Evolutionary conservation across 2,113 vertebrate genomes (phyloP).

Genomic region (Paraplagusia blochii): DNA sequence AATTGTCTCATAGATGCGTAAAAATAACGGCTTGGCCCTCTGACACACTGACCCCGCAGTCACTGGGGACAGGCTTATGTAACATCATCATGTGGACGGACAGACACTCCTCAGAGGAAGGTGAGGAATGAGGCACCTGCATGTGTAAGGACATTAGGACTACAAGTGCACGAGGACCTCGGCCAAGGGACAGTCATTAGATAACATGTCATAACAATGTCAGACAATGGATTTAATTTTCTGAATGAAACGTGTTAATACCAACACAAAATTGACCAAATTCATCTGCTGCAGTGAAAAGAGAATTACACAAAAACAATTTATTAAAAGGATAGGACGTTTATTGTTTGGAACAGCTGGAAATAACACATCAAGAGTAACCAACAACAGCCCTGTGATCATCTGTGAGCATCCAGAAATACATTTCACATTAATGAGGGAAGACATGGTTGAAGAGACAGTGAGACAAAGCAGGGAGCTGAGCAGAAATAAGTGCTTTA

Average conservation of each 20-base stretch:
- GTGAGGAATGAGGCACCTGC: slow-evolving; percentile 58
- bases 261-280: not conserved
- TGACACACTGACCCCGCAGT: slow-evolving; percentile 63
- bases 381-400: slow-evolving; percentile 4
- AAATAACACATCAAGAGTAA: slow-evolving; percentile 24
- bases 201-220: not conserved
- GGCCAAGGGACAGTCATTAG: not conserved
- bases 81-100: slow-evolving; percentile 36
- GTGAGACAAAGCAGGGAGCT: slow-evolving; percentile 1
- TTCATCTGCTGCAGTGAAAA: not conserved
- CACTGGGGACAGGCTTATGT: slow-evolving; percentile 48
- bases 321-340: slow-evolving; percentile 38
- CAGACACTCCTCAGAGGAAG: slow-evolving; percentile 46
- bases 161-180: not conserved
- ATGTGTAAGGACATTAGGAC: slow-evolving; percentile 19
- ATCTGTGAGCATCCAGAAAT: not conserved
- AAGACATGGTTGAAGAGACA: not conserved
- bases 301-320: slow-evolving; percentile 18
- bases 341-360: slow-evolving; percentile 13
- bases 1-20: slow-evolving; percentile 2
- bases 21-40: slow-evolving; percentile 18
- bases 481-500: slow-evolving; percentile 44
- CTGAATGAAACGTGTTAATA: too few relatives aligned
- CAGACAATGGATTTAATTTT: not conserved
- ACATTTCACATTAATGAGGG: slow-evolving; percentile 56